Evolutionary conservation across 2,797 vertebrate species (phyloP), one percentile per base, ranked within the genome.

Genomic region (Anas flavirostris): DNA sequence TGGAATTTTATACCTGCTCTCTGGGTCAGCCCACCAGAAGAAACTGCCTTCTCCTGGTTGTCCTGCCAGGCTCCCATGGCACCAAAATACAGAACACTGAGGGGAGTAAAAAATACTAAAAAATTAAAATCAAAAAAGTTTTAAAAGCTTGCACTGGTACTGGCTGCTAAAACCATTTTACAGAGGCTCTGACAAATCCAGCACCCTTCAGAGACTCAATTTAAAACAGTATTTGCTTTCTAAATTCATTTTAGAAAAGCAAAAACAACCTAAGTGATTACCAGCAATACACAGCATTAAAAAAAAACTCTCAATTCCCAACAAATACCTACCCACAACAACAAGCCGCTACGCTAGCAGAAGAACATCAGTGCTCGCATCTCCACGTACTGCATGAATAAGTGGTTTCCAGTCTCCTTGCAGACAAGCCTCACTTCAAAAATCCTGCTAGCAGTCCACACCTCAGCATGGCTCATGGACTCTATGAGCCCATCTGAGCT

Each of bases 101-200:
- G 3, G n/a, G 10, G 6, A 28, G 2, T 6, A 26, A 0, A 8
- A 80, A 21, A 0, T 9, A 31, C 18, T 15, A 37, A 12, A 26
- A 22, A 48, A 48, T 23, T 0, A 7, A 60, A 52, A 60, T 41
- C 14, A 0, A 7, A 31, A 0, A 7, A 28, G 4, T 29, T 4
- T 29, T 29, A 37, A 1, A 44, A 83, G 58, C 12, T 3, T 31
- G 26, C 7, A 37, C 19, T 84, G 46, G 10, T 88, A 13, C 19
- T n/a, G 19, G 25, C 35, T 88, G 21, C 66, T 88, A 16, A 75
- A 72, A n/a, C 5, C 22, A 33, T 67, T 85, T 16, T 56, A 31
- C 25, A 75, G 50, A 83, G 39, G 17, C 29, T 64, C 33, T 84
- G 59, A 41, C 46, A 78, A 44, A 79, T 4, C 8, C 37, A 70